Evolutionary conservation across 1,140 invertebrate species (phyloP), one percentile per base, ranked within the genome.

Genomic region (Hestina assimilis): DNA sequence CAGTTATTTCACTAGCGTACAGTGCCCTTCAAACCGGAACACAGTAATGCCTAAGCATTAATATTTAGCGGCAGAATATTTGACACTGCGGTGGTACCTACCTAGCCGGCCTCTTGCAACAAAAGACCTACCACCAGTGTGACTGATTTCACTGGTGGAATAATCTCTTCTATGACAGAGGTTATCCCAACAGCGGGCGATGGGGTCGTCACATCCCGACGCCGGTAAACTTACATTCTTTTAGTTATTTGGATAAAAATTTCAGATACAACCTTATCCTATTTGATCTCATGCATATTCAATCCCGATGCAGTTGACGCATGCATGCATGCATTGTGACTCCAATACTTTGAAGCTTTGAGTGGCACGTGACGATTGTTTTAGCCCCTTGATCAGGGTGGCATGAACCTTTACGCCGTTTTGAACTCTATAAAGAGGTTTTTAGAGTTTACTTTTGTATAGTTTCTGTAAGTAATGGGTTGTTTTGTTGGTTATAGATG

Each of bases 271-370:
- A 21, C 19, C 9, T 31, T 48, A 12, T 48, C 21, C 8, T 38
- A 48, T 48, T 31, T 31, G 12, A 17, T 12, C 46, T 48, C 46
- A 48, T 48, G 46, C 20, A 48, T 48, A 48, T 48, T 48, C 31
- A 35, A 35, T 35, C 31, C 46, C 46, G 19, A 48, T 48, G 46
- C 46, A 48, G 46, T 48, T 31, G 46, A 48, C 31, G 46, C 46
- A 48, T 48, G 46, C 46, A 48, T 48, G 20, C 31, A 48, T 38
- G 46, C 46, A 48, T 48, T 48, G 46, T 48, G 31, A 48, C 46
- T 48, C 46, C 46, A 48, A 48, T 48, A 48, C 46, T 48, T 48
- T 48, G 46, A 48, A 35, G 46, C 46, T 48, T 48, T 48, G 46
- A 48, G 46, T 48, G 46, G 46, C 46, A 35, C 31, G 31, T 35